A percentile compares a stretch with the other conserved stretches of the same genome.
phyloP scores from a whole-genome alignment of 1,140 invertebrate species.

The Euwallacea similis region DNA sequence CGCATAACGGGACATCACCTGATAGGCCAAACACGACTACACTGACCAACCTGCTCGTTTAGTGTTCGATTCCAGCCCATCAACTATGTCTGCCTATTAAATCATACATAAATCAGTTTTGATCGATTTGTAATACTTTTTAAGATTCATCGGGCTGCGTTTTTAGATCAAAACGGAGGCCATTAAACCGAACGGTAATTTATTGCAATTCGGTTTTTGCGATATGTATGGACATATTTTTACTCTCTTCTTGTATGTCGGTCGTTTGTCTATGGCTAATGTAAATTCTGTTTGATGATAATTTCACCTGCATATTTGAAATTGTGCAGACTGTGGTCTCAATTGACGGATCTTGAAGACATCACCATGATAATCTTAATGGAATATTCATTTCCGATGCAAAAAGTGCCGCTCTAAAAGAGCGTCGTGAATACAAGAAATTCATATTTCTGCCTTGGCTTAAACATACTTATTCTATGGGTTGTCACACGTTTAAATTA shows the following conservation, averaged over 20 bases:
- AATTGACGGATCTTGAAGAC: no score
- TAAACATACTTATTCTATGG: no score
- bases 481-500: no score
- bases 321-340: no score
- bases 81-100: conserved; percentile 28
- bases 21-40: conserved; percentile 10
- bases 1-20: conserved; percentile 15
- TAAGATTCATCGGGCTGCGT: conserved; percentile 13
- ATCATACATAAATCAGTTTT: conserved; percentile 34
- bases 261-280: conserved; percentile 2
- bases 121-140: conserved; percentile 34
- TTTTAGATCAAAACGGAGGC: conserved; percentile 21
- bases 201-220: conserved; percentile 15
- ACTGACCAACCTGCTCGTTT: conserved; percentile 15
- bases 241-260: conserved; percentile 4
- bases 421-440: no score
- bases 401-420: no score
- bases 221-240: background rate
- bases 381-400: no score
- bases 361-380: no score
- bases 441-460: no score
- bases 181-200: conserved; percentile 18
- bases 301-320: no score
- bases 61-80: conserved; percentile 20
- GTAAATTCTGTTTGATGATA: background rate